Evolutionary conservation across 2,888 invertebrate species (phyloP), one percentile per base, ranked within the genome.

Genomic region (Harpagoxenus sublaevis): DNA sequence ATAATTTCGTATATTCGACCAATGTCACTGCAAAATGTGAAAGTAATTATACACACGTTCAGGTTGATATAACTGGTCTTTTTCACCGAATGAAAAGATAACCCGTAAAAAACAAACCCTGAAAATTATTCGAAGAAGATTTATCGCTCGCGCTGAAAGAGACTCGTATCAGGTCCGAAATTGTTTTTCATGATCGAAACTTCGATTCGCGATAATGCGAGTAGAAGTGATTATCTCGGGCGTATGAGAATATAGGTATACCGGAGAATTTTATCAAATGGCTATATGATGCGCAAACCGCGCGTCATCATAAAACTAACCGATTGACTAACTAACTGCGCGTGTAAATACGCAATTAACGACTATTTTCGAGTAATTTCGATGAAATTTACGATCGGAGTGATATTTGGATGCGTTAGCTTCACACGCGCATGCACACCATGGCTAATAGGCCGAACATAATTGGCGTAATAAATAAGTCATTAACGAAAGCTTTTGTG

Each of bases 391-490:
- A 91, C 89, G 91, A 91, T 88, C 84, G 71, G 75, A 73, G 85
- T 88, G 90, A 91, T 90, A 88, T 88, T 88, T 86, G 86, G 77
- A 53, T 77, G 83, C 86, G 90, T 88, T 90, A 87, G 88, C 92
- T 35, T 31, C 70, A 23, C 35, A 35, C 57, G 28, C 45, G 45
- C 78, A 48, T 28, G 55, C 68, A 48, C 65, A 60, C 18, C 60
- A 91, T 89, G 90, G 90, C 91, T 94, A 93, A 94, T 94, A 92
- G 92, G 92, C 89, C 91, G 90, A 86, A 91, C 92, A 92, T 93
- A 94, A 94, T 94, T 94, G 94, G 92, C 91, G 93, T 93, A 94
- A 95, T 94, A 94, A 95, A 94, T 94, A 94, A 95, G 94, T 94
- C 92, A 94, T 95, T 94, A 94, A 93, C 93, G 93, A 82, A 79